Base-by-base conservation (phyloP, 2,888 invertebrate genomes). In the Eristalis pertinax region DNA sequence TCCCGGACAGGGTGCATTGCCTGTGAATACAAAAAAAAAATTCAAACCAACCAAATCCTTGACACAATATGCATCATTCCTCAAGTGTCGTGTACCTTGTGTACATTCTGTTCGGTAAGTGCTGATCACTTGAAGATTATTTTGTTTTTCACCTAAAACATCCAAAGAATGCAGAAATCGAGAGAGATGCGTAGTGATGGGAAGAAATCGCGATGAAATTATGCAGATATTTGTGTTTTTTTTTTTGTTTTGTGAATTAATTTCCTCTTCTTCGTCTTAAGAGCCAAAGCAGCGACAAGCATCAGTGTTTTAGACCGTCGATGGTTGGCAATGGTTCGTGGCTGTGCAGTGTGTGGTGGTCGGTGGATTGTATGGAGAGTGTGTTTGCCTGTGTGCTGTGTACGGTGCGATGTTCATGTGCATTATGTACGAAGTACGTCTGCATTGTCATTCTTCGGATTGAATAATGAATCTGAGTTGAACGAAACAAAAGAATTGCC, bases 81-180 rank as follows among this genome's bases (percentile, higher is more conserved):
- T 29, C 29, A 72, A 58, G 60, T 50, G 56, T 70, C 43, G 41
- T 82, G 43, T 58, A 76, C 15, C 41, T 82, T 60, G 43, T 70
- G 58, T 70, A 32, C 35, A 24, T 72, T 19, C 76, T 76, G 70
- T 67, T 70, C 56, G 82, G 82, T 82, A 70, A 82, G 82, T 76
- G 24, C 26, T 64, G 13, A 22, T 56, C 24, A 8, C 8, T 60
- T 24, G 4, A 8, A 32, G 32, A 32, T 32, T 60, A 13, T 60
- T 60, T 10, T 32, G 26, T 60, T 24, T 60, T 60, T 60, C 26
- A 60, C 26, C 26, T 15, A 26, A 60, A 60, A 19, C 1, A 50
- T 50, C n/a, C 26, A 26, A 24, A 26, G 26, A 60, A 29, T 60
- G 24, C 26, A 1, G 24, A 19, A 24, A 8, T 32, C 32, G 10